Base-by-base conservation (phyloP, 2,797 vertebrate species). In the Esox masquinongy region DNA sequence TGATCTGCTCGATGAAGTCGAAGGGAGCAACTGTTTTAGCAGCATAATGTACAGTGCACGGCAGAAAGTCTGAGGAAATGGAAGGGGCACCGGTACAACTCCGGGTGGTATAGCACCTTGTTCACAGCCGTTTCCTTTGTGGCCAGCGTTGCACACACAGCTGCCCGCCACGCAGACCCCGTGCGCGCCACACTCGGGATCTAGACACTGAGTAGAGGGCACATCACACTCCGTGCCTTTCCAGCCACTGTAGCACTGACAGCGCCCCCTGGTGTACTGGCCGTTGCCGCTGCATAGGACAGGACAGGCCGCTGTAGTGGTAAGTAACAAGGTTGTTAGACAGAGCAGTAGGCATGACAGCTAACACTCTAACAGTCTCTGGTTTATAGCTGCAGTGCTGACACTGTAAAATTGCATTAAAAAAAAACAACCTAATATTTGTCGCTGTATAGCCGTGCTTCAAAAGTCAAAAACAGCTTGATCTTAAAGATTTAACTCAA, bases 241-340 rank as follows among this genome's bases (percentile, higher is more conserved):
- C 98, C 98, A 99, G 79, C 98, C 98, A 0, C 97, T 99, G 93
- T 96, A 97, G 82, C 98, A 99, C 73, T 97, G 96, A 87, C 98
- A 99, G 89, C 97, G 97, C 77, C 98, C 98, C 85, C 97, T 96
- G 88, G 96, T 96, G 93, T 99, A 99, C 82, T 99, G 97, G 71
- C 98, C 98, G 0, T 99, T 99, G 72, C 96, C 96, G 43, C 97
- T 99, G 83, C 98, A 99, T 86, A 99, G 87, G 82, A 99, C 95
- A 0, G 98, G 97, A 81, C 98, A 99, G 84, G 98, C 96, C 24
- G 97, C 98, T 99, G 92, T 26, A n/a, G 61, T 74, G 26, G 76
- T n/a, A 80, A 17, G 19, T 14, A 26, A 47, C 17, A 50, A 22
- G 5, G 39, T 43, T 15, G 36, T 36, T 59, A 11, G 17, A 43